These are phyloP conservation scores for Forbesichthys papilliferus DNA, from an alignment of 2,113 vertebrate genomes.

Conservation along the genomic window DNA sequence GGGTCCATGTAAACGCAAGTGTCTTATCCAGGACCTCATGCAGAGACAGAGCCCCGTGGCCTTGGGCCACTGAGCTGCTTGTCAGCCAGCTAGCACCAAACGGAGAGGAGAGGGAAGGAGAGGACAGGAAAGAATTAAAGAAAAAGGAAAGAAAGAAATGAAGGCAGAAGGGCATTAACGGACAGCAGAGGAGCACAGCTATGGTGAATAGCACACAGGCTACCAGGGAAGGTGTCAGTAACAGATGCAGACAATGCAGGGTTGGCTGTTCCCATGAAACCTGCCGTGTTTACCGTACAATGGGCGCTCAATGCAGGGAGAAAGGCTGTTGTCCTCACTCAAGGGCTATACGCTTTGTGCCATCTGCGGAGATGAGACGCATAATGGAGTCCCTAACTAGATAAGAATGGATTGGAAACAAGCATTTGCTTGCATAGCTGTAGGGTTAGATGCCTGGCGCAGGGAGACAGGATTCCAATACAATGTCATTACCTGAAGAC, in stretches of 20 bases:
- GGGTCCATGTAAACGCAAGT: conserved; percentile 1
- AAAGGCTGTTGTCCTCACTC: too few relatives aligned
- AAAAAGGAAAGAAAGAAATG: too few relatives aligned
- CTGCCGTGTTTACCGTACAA: conserved; percentile 8
- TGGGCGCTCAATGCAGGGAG: not conserved
- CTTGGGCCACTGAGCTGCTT: conserved; percentile 62
- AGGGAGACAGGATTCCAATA: not conserved
- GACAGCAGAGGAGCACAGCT: conserved; percentile 18
- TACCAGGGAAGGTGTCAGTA: conserved; percentile 3
- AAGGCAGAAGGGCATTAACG: too few relatives aligned
- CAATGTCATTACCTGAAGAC: not conserved
- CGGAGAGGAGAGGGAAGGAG: conserved; percentile 32
- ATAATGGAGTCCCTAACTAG: conserved; percentile 44
- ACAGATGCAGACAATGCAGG: not conserved
- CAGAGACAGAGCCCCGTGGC: conserved; percentile 53
- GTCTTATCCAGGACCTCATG: conserved; percentile 61
- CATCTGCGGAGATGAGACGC: not conserved
- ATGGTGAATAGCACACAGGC: conserved; percentile 44
- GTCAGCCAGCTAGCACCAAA: conserved; percentile 43
- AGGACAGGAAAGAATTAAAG: conserved; percentile 7
- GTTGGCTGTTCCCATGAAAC: conserved; percentile 16
- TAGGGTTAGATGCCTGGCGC: not conserved
- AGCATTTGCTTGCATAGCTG: conserved; percentile 9
- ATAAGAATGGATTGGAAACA: conserved; percentile 39
- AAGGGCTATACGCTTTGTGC: too few relatives aligned